Base-by-base conservation (phyloP, 1,140 invertebrate species). In the Zaprionus davidi region DNA sequence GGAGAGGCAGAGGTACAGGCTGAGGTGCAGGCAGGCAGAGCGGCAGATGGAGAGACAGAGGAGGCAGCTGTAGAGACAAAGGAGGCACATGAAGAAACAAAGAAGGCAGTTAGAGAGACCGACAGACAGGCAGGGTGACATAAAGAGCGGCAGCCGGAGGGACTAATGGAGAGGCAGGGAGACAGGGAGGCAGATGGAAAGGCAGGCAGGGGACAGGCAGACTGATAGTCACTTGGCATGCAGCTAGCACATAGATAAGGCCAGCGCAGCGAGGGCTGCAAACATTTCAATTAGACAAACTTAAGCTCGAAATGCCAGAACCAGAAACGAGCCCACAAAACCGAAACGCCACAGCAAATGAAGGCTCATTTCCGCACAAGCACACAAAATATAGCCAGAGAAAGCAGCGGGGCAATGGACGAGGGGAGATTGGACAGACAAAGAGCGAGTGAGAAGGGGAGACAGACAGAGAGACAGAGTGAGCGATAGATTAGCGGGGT, bases 281-380 rank as follows among this genome's bases (percentile, higher is more conserved):
- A 90, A 85, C 86, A 90, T 90, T 90, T 90, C 85, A 90, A 90
- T 90, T 90, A 90, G 81, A 90, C 81, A 88, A 88, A 85, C 78
- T 85, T 90, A 81, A 85, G 78, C 81, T 81, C 70, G 63, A 81
- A 88, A 84, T 90, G 81, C 81, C 46, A 24, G 20, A 12, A 24
- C 9, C 20, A 24, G 65, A 77, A 74, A 62, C 58, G 34, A 55
- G 55, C 38, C 34, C 67, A 59, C 67, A 60, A 70, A 78, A 62
- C 71, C 69, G 44, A 81, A 90, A 79, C 76, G 78, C 81, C 78
- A 76, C 75, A 63, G 75, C 81, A 90, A 90, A 81, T 90, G 84
- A 79, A 88, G 81, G 81, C 78, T 85, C 85, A 88, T 90, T 90
- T 90, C 85, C 85, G 85, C 84, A 76, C 53, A 78, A 62, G 53